Base-by-base conservation (phyloP, 2,113 vertebrate genomes). In the Indicator indicator region DNA sequence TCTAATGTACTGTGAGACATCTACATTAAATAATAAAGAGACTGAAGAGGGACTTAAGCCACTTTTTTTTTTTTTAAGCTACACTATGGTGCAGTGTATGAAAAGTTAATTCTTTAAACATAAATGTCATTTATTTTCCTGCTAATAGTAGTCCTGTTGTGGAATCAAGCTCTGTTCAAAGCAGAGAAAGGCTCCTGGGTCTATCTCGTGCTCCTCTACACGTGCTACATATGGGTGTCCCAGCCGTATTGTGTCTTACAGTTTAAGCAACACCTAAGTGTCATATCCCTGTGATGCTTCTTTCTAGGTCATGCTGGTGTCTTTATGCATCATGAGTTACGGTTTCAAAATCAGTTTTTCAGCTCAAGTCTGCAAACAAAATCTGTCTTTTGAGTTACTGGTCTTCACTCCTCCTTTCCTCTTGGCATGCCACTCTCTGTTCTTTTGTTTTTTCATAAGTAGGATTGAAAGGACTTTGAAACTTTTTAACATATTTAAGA, bases 291-390 rank as follows among this genome's bases (percentile, higher is more conserved):
- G 79, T 69, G 81, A 62, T 80, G 75, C 23, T 72, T 77, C 56
- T 95, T 97, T 94, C 88, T 90, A 72, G 65, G 79, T 93, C 83
- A 90, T 16, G 40, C 42, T 89, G 59, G 48, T 64, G 96, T 95
- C 72, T 95, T 95, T 89, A 89, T 60, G 59, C 71, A 93, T 94
- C 11, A 0, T 63, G 76, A 94, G 80, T 17, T 67, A 33, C 32
- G 50, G 23, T 91, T 94, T 62, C 68, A 72, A 72, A 89, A 93
- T 81, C 5, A 24, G 36, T 89, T 92, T 81, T 92, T 95, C 73
- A 83, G 74, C 27, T 71, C 94, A 95, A 92, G 63, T 77, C 92
- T 88, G 55, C 67, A 95, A 95, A 94, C 72, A 96, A 96, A 92
- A 73, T 86, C 86, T 89, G 63, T 52, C 81, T 95, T 90, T 93